Conservation (phyloP, 30 jellyfish, hydroid and myxozoan species). For the Pelagia noctiluca region DNA sequence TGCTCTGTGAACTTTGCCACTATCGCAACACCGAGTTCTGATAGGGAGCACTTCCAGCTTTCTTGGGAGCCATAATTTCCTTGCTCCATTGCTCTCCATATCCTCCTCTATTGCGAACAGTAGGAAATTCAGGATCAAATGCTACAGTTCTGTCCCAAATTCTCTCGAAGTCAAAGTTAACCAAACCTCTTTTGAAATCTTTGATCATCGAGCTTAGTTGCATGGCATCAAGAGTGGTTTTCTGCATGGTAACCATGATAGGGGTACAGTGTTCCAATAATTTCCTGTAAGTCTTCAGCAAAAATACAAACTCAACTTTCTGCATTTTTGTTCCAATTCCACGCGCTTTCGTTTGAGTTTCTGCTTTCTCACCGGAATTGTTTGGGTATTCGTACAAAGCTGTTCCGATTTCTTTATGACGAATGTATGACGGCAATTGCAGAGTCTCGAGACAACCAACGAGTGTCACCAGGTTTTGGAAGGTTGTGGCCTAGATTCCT, state of each 20-base stretch:
- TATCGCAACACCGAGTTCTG: neutral
- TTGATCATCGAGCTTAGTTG: constrained; percentile 34
- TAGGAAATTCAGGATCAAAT: constrained; percentile 22
- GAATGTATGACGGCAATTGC: constrained; percentile 23
- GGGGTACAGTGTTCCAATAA: constrained; percentile 14
- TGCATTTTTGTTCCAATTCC: constrained; percentile 62
- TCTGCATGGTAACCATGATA: constrained; percentile 3
- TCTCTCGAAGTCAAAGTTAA: neutral
- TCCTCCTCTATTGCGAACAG: constrained; percentile 13
- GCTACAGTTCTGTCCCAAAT: too few species aligned
- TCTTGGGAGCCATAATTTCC: neutral
- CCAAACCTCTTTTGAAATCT: neutral
- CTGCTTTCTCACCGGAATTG: constrained; percentile 57
- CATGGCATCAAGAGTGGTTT: constrained; percentile 17
- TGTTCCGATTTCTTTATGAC: constrained; percentile 2
- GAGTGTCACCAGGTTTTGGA: constrained; percentile 51
- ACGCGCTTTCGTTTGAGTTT: constrained; percentile 58
- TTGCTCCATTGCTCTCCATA: constrained; percentile 10
- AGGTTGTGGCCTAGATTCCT: constrained; percentile 41
- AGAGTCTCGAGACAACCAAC: constrained; percentile 34
- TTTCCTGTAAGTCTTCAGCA: constrained; percentile 5
- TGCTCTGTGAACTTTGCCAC: neutral
- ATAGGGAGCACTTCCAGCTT: neutral
- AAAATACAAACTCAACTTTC: neutral
- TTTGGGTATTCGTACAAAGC: constrained; percentile 8